Conservation (phyloP, 2,113 vertebrate species). For the Tyrannus savana region DNA sequence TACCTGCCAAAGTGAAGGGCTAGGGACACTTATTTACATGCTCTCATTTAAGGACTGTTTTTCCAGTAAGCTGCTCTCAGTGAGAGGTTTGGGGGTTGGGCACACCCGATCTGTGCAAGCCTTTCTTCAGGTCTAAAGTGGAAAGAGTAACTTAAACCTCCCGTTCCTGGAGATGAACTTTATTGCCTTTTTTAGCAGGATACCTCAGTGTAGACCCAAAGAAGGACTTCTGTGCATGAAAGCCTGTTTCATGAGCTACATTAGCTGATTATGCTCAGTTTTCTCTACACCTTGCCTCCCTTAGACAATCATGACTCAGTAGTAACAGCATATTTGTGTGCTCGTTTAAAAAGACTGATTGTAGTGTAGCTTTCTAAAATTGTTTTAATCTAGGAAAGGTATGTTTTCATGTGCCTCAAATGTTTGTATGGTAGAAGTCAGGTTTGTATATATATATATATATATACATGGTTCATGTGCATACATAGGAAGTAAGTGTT, state of each 20-base stretch:
- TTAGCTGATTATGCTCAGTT: background rate
- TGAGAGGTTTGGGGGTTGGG: background rate
- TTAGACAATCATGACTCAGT: background rate
- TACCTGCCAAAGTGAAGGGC: background rate
- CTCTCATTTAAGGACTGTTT: background rate
- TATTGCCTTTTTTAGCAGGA: background rate
- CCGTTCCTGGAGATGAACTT: background rate
- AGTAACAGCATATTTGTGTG: background rate
- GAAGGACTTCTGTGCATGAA: background rate
- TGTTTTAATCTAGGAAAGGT: background rate
- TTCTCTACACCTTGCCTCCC: background rate
- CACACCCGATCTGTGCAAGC: rapidly evolving
- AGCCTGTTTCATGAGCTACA: background rate
- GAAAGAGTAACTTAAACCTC: background rate
- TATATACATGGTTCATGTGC: background rate
- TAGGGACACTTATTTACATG: background rate
- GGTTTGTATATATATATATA: background rate
- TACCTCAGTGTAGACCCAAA: background rate
- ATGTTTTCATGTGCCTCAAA: background rate
- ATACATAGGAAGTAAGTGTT: background rate
- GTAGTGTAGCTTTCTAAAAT: background rate
- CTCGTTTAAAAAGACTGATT: background rate
- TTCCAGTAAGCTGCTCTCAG: background rate
- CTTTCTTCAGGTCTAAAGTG: background rate
- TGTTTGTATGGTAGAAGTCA: background rate